phyloP scores from a whole-genome alignment of 2,797 vertebrate species.

The Tapirus indicus region DNA sequence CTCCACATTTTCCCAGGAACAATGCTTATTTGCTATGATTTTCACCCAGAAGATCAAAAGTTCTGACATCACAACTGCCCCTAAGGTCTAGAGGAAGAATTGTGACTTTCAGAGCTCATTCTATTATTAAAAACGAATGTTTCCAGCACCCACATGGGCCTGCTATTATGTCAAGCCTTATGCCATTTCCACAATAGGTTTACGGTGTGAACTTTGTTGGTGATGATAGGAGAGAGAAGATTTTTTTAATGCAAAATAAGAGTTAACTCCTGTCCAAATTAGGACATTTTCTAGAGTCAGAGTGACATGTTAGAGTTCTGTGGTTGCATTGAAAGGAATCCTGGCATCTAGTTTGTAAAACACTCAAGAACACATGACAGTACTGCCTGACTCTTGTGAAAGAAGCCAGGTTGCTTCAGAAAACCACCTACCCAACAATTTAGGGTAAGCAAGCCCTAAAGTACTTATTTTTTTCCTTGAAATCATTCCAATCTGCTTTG shows the following conservation, averaged over 20 bases:
- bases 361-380: not conserved
- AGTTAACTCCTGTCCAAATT: not conserved
- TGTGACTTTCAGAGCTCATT: not conserved
- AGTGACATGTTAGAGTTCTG: not conserved
- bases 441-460: not conserved
- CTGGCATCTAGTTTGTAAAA: not conserved
- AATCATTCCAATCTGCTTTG: not conserved
- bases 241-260: not conserved
- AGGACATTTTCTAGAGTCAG: not conserved
- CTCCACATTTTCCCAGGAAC: not conserved
- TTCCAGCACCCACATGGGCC: accelerated
- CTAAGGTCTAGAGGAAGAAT: not conserved
- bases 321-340: accelerated
- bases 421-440: not conserved
- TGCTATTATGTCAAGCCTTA: accelerated
- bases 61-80: not conserved
- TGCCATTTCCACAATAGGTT: not conserved
- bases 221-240: not conserved
- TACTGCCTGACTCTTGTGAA: not conserved
- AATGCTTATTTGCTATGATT: not conserved
- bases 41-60: not conserved
- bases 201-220: not conserved
- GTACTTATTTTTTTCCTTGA: not conserved
- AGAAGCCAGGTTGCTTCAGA: not conserved
- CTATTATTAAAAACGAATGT: not conserved